Conservation (phyloP, 2,797 vertebrate species). For the Cuniculus paca region DNA sequence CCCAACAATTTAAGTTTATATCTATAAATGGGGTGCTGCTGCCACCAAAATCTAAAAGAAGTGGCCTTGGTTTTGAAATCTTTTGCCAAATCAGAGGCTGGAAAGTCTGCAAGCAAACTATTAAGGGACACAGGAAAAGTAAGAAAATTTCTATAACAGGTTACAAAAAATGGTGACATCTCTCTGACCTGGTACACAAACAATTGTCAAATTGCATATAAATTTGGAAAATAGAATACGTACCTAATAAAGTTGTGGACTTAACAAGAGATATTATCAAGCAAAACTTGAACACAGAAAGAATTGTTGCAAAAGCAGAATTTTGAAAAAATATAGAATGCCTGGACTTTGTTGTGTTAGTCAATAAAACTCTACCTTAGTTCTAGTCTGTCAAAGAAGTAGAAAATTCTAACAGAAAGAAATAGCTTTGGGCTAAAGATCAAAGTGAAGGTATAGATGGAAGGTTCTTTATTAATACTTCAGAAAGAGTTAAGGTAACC, state of each 20-base stretch:
- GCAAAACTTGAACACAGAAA: not conserved
- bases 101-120: not conserved
- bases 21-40: not conserved
- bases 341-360: not conserved
- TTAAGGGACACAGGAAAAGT: not conserved
- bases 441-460: not conserved
- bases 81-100: not conserved
- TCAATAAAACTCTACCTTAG: not conserved
- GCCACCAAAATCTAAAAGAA: not conserved
- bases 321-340: not conserved
- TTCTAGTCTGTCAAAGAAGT: not conserved
- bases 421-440: not conserved
- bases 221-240: not conserved
- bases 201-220: not conserved
- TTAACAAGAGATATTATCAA: not conserved
- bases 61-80: not conserved
- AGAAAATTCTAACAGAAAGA: not conserved
- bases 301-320: not conserved
- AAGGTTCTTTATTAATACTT: not conserved
- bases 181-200: not conserved
- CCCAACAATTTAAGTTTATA: not conserved
- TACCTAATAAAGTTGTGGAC: not conserved
- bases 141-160: not conserved
- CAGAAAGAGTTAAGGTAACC: not conserved
- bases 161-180: not conserved